Conservation (phyloP, 2,113 vertebrate genomes). For the Riparia riparia region DNA sequence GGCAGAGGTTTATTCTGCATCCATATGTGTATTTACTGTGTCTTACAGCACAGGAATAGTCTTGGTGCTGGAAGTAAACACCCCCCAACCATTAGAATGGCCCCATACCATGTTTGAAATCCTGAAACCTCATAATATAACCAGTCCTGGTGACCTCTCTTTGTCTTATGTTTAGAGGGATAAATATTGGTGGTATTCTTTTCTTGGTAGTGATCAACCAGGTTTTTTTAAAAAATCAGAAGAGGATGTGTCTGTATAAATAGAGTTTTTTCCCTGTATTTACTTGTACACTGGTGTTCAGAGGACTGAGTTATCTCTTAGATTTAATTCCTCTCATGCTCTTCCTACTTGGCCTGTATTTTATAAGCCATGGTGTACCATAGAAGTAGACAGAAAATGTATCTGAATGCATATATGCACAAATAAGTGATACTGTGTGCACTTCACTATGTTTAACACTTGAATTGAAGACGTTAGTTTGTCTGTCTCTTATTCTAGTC, state of each 20-base stretch:
- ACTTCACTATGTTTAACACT: background rate
- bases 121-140: background rate
- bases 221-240: background rate
- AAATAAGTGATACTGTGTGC: background rate
- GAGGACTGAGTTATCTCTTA: background rate
- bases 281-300: background rate
- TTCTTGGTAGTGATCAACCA: background rate
- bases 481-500: background rate
- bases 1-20: background rate
- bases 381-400: background rate
- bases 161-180: background rate
- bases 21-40: background rate
- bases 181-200: background rate
- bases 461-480: background rate
- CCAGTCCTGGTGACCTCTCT: background rate
- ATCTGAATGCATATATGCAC: background rate
- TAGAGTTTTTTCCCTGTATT: background rate
- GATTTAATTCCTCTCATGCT: background rate
- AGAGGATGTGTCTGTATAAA: background rate
- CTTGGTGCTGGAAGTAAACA: background rate
- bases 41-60: background rate
- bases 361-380: background rate
- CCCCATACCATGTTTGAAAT: background rate
- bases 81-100: fast-evolving
- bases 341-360: background rate